Evolutionary conservation across 1,140 invertebrate genomes (phyloP), one percentile per base, ranked within the genome.

Genomic region (Pollicipes pollicipes): DNA sequence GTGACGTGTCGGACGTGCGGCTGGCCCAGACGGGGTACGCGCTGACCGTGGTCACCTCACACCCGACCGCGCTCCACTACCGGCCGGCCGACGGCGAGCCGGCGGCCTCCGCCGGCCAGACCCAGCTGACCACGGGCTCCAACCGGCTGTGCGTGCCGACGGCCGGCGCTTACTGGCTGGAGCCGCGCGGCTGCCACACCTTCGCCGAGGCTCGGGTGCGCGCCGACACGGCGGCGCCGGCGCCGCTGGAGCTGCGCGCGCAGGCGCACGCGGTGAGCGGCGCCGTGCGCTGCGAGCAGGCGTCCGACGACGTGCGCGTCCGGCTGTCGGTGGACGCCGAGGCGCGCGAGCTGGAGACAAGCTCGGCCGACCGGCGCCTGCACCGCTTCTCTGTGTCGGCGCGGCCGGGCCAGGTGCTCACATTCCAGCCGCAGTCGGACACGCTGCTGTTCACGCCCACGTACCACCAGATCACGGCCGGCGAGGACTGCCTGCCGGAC

Each of bases 131-230:
- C 0, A 81, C 81, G 68, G 84, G 84, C 21, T 83, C 82, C 58
- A 83, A 82, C 0, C 80, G 80, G 45, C 81, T 87, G 74, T 93
- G 91, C 77, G 80, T 93, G 0, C 82, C 85, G 6, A 79, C 81
- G 72, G 77, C 84, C 37, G 89, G 88, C n/a, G 78, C 80, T 67
- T 96, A 95, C 77, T 82, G 84, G 68, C 86, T 96, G 45, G 83
- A 83, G 63, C 86, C 92, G 17, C 84, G 84, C 73, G 87, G 92
- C 64, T 96, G 94, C 78, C 93, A 97, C 79, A 81, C 84, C 72
- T 95, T 93, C 79, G 81, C 24, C 58, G 69, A 30, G 74, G 77
- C 29, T 79, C 78, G 28, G 78, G 80, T 35, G 77, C 77, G 28
- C 72, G 88, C 0, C 76, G 80, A 3, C 82, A 83, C 6, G 76